Base-by-base conservation (phyloP, 2,797 vertebrate genomes). In the Rhynchotus rufescens region DNA sequence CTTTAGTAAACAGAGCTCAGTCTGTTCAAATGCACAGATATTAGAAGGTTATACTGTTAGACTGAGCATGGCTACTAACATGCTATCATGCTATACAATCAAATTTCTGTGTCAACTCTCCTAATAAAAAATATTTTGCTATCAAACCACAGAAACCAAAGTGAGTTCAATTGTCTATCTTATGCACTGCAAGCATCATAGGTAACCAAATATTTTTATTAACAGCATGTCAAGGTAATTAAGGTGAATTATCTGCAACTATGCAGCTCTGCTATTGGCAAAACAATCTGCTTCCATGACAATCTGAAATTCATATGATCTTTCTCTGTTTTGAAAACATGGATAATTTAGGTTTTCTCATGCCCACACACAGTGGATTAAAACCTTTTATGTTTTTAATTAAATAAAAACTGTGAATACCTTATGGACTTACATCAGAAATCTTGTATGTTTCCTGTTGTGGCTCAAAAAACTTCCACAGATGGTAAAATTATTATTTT, bases 291-390 rank as follows among this genome's bases (percentile, higher is more conserved):
- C 52, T 76, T 86, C 47, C 90, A 72, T 86, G 80, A 81, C 72
- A 93, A 72, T 45, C 10, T 85, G 65, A 96, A 94, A 90, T 91
- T 59, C 11, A 20, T 94, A 93, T 96, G 57, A 94, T 90, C 85
- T 90, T 79, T 36, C 80, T 67, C 9, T 84, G 36, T 92, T 96
- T 96, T 92, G 86, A 94, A 93, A 91, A 21, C 67, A 68, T 56
- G 57, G 77, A n/a, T 82, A 94, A 93, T 90, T 93, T 59, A 56
- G 51, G 16, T 82, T 93, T 93, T 93, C 64, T 93, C 85, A 73
- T 87, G 21, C 51, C 51, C 40, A 90, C 44, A 92, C n/a, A 66
- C 67, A 79, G 67, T n/a, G n/a, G 60, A 96, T 36, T 65, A 88
- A 91, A 94, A 84, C 25, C 2, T 91, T 86, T 96, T 88, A 80